Percentiles rank a stretch among this genome's conserved stretches.
Conservation (phyloP, 2,797 vertebrate genomes). For the Chiroxiphia lanceolata region DNA sequence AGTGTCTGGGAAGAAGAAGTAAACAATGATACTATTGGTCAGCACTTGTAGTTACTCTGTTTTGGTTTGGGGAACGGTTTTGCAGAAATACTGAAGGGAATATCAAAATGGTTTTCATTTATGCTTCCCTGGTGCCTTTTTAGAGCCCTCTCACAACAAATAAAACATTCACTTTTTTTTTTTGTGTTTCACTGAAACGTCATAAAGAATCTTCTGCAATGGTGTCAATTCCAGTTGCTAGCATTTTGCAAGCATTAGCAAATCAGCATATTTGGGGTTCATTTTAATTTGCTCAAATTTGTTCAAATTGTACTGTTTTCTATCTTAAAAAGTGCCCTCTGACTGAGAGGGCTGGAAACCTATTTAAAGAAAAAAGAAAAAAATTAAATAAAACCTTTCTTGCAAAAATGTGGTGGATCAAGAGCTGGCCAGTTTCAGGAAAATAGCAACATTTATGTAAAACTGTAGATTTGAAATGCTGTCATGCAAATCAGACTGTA, state of each 20-base stretch:
- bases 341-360: not conserved
- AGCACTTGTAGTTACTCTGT: not conserved
- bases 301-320: not conserved
- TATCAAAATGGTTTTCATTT: constrained; percentile 36
- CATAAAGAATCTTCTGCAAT: not conserved
- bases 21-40: not conserved
- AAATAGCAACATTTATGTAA: not conserved
- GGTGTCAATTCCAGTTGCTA: not conserved
- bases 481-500: not conserved
- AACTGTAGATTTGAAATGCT: not conserved
- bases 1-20: not conserved
- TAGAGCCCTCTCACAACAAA: not conserved
- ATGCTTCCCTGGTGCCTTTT: constrained; percentile 7
- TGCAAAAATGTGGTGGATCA: not conserved
- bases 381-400: not conserved
- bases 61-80: not conserved
- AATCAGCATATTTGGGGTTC: not conserved
- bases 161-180: not conserved
- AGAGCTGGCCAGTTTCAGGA: not conserved
- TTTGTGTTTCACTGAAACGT: not conserved
- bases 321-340: not conserved
- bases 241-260: not conserved
- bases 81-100: constrained; percentile 3
- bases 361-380: not conserved
- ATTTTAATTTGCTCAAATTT: not conserved